A percentile compares a stretch with the other conserved stretches of the same genome.
Conservation (phyloP, 2,888 invertebrate genomes). For the Eulithis testata region DNA sequence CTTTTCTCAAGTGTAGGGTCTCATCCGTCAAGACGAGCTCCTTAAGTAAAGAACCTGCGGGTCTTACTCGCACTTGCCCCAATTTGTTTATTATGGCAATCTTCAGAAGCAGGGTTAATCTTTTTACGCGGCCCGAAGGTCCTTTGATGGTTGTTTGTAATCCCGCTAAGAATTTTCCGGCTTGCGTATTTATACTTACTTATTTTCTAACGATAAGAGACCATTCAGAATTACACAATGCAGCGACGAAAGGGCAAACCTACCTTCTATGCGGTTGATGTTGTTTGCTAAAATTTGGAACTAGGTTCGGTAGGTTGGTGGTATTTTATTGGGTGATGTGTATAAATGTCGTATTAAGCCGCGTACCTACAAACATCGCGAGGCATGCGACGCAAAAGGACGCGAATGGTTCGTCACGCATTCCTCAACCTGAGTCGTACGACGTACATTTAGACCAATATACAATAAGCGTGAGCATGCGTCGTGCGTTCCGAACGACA, state of each 20-base stretch:
- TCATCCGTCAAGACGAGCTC: not conserved
- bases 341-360: too few species aligned
- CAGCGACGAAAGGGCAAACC: not conserved
- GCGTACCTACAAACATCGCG: too few species aligned
- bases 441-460: too few species aligned
- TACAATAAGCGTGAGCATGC: too few species aligned
- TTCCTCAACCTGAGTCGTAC: too few species aligned
- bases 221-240: not conserved
- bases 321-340: too few species aligned
- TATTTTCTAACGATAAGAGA: not conserved
- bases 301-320: too few species aligned
- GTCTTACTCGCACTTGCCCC: slow-evolving; percentile 11
- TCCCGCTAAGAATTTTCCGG: slow-evolving; percentile 27
- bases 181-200: not conserved
- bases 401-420: too few species aligned
- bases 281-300: too few species aligned
- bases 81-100: slow-evolving; percentile 15
- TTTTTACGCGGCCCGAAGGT: slow-evolving; percentile 26
- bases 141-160: slow-evolving; percentile 34
- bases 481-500: too few species aligned
- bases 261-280: too few species aligned
- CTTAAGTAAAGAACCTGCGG: slow-evolving; percentile 1
- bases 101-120: slow-evolving; percentile 29
- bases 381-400: too few species aligned
- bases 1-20: slow-evolving; percentile 2